These are phyloP conservation scores for Griposia aprilina DNA, from an alignment of 2,888 invertebrate genomes.

Conservation along the genomic window DNA sequence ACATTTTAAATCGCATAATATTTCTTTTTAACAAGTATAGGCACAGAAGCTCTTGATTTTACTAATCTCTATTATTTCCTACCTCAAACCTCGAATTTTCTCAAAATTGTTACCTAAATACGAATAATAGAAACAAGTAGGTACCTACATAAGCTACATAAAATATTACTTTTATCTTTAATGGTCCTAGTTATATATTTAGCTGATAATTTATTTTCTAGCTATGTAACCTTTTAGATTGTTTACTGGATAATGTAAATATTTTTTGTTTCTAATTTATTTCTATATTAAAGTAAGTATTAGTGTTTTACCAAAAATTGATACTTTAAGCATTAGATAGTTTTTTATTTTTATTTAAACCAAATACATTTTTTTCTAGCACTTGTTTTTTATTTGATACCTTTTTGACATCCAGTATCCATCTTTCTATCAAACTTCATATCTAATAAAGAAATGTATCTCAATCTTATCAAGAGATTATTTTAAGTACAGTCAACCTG, in stretches of 20 bases:
- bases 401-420: background rate
- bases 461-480: background rate
- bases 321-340: constrained; percentile 35
- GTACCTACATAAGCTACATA: background rate
- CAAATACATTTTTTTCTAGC: constrained; percentile 46
- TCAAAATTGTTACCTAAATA: constrained; percentile 20
- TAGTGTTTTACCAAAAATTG: constrained; percentile 42
- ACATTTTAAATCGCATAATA: background rate
- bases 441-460: background rate
- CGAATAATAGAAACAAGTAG: constrained; percentile 5
- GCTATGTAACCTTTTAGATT: constrained; percentile 28
- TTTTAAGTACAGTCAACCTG: background rate
- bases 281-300: constrained; percentile 40
- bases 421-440: background rate
- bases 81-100: constrained; percentile 37
- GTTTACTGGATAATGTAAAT: constrained; percentile 57
- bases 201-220: constrained; percentile 16
- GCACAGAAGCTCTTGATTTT: constrained; percentile 10
- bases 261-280: constrained; percentile 62
- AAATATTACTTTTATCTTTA: constrained; percentile 26
- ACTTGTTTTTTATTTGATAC: constrained; percentile 33
- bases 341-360: constrained; percentile 37
- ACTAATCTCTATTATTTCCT: constrained; percentile 14
- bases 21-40: constrained; percentile 1
- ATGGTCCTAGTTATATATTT: constrained; percentile 25